Percentiles rank a stretch among this genome's conserved stretches.
These are phyloP conservation scores for Drosophila subsilvestris DNA, from an alignment of 2,888 invertebrate genomes.

Conservation along the genomic window DNA sequence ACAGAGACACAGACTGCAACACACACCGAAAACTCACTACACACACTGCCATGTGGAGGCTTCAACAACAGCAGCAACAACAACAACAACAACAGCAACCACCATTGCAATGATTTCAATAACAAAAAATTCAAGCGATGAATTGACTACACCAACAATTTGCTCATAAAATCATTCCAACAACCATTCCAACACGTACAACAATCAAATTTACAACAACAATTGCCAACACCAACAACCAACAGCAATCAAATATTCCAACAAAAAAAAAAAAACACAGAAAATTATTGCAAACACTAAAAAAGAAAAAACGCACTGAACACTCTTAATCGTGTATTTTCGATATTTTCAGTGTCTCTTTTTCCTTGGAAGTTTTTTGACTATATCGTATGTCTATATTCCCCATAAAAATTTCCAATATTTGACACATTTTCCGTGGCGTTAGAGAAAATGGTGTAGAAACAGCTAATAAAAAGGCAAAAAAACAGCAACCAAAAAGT, in stretches of 20 bases:
- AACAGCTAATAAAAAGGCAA: constrained; percentile 29
- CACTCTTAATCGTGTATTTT: constrained; percentile 65
- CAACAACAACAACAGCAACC: constrained; percentile 30
- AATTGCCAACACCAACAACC: constrained; percentile 39
- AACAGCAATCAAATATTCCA: constrained; percentile 68
- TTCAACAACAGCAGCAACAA: constrained; percentile 6
- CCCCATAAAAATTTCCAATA: constrained; percentile 75
- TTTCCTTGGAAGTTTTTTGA: constrained; percentile 12
- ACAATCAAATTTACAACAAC: constrained; percentile 37
- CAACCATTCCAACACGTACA: constrained; percentile 12
- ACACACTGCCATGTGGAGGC: neutral
- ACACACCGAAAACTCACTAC: neutral
- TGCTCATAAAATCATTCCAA: constrained; percentile 12
- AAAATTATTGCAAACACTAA: constrained; percentile 61
- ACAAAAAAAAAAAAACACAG: constrained; percentile 30
- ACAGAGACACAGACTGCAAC: constrained; percentile 3
- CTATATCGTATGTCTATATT: constrained; percentile 52
- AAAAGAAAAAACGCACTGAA: constrained; percentile 76
- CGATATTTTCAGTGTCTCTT: constrained; percentile 42
- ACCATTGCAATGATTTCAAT: constrained; percentile 33
- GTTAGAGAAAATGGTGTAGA: neutral
- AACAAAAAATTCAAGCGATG: constrained; percentile 4
- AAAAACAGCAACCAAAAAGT: constrained; percentile 31
- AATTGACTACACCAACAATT: constrained; percentile 11
- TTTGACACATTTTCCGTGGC: constrained; percentile 77